Base-by-base conservation (phyloP, 2,113 vertebrate species). In the Columba livia region DNA sequence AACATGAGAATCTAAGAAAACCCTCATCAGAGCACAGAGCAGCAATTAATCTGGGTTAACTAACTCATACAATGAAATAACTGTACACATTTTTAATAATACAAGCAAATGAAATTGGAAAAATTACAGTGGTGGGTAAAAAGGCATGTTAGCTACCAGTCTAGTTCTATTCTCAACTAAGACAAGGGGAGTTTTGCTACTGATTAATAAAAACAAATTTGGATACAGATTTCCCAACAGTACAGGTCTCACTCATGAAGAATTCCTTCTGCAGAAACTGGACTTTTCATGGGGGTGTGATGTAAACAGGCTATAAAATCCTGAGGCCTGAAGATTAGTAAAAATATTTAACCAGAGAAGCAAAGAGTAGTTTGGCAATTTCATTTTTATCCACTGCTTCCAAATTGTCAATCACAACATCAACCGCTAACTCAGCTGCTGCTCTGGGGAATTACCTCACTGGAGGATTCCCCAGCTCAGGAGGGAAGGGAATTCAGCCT, bases 41-140 rank as follows among this genome's bases (percentile, higher is more conserved):
- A 93, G 72, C 38, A 94, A 69, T 92, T 94, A 94, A 96, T 88
- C 84, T 91, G 89, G 69, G 87, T 91, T 95, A 97, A 88, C 90
- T 74, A 75, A 70, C 17, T 89, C 18, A 73, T 91, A 95, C 7
- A 60, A 73, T 61, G 40, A 78, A 94, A 86, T 51, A 91, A 96
- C 54, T n/a, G 36, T 51, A 96, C 19, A 36, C 11, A 32, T 78
- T 85, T 92, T 87, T 95, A 93, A 92, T 79, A 94, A 94, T 61
- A 62, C 66, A 82, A 88, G n/a, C 56, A 95, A 94, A 90, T 72
- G 10, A 89, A 89, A 94, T 6, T 48, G 67, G 47, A 77, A 92
- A 93, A 85, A 77, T 34, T 58, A 66, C 16, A 62, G 11, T 24
- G 8, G 56, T 47, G 72, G 4, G 28, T 54, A 92, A 66, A 23